phyloP scores from a whole-genome alignment of 2,797 vertebrate species.

The Siniperca obscura region DNA sequence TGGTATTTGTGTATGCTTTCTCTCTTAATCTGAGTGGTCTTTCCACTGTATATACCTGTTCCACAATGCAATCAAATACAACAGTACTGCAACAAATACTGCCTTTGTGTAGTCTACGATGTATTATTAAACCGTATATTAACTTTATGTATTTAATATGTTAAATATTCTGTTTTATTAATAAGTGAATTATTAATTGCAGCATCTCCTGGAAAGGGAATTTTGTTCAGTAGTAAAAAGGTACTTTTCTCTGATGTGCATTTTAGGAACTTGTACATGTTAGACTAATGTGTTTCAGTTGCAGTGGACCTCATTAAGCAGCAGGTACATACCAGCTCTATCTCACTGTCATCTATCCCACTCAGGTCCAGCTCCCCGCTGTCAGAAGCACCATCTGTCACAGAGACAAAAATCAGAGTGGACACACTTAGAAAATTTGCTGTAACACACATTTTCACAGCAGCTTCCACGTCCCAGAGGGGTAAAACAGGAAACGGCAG shows the following conservation, averaged over 20 bases:
- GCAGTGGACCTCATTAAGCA: not conserved
- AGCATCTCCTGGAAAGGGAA: not conserved
- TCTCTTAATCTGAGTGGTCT: not conserved
- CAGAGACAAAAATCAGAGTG: slow-evolving; percentile 49
- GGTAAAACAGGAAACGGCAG: slow-evolving; percentile 39
- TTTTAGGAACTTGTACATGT: not conserved
- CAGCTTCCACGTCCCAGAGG: slow-evolving; percentile 29
- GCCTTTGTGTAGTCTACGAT: not conserved
- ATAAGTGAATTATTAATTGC: too few relatives aligned
- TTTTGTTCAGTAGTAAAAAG: not conserved
- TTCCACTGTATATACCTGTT: too few relatives aligned
- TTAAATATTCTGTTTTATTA: not conserved
- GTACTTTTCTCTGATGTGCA: not conserved
- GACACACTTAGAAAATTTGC: slow-evolving; percentile 52
- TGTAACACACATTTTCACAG: slow-evolving; percentile 45
- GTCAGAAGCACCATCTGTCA: slow-evolving; percentile 85
- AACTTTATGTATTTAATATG: not conserved
- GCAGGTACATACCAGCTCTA: slow-evolving; percentile 89
- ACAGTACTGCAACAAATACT: not conserved
- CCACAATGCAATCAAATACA: not conserved
- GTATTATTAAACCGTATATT: not conserved
- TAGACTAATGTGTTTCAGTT: not conserved
- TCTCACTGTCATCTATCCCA: slow-evolving; percentile 95
- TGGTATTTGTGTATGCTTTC: not conserved
- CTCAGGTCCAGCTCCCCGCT: slow-evolving; percentile 95